Conservation (phyloP, 2,113 vertebrate genomes). For the Myiagra hebetior region DNA sequence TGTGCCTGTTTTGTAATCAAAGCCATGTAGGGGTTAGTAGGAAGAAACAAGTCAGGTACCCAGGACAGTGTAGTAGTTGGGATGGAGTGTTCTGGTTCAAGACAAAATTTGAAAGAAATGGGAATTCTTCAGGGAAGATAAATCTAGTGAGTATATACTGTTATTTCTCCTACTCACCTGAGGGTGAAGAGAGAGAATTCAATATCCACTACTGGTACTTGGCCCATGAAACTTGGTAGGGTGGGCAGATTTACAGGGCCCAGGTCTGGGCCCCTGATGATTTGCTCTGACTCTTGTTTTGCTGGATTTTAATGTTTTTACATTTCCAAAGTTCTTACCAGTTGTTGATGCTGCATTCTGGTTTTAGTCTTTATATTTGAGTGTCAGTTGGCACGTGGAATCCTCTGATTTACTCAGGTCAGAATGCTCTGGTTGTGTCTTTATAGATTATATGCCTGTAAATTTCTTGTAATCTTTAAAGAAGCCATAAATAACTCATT, state of each 20-base stretch:
- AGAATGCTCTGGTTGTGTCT: neutral
- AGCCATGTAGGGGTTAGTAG: neutral
- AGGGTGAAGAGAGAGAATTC: neutral
- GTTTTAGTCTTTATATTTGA: neutral
- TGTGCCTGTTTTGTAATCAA: neutral
- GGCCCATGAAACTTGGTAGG: neutral
- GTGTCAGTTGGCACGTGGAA: neutral
- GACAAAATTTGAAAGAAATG: neutral
- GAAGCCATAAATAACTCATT: neutral
- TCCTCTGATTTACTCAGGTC: neutral
- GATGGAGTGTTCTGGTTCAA: neutral
- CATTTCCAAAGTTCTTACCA: neutral
- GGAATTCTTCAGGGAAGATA: neutral
- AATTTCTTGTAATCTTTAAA: neutral
- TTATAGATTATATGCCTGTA: neutral
- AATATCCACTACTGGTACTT: neutral
- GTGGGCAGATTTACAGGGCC: neutral
- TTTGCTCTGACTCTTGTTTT: neutral
- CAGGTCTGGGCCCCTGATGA: neutral
- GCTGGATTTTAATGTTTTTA: neutral
- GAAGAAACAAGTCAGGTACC: neutral
- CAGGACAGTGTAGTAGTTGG: neutral
- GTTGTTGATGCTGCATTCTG: neutral
- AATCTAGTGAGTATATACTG: neutral
- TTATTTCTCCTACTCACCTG: neutral